Evolutionary conservation across 2,113 vertebrate species (phyloP), one percentile per base, ranked within the genome.

Genomic region (Actenoides hombroni): DNA sequence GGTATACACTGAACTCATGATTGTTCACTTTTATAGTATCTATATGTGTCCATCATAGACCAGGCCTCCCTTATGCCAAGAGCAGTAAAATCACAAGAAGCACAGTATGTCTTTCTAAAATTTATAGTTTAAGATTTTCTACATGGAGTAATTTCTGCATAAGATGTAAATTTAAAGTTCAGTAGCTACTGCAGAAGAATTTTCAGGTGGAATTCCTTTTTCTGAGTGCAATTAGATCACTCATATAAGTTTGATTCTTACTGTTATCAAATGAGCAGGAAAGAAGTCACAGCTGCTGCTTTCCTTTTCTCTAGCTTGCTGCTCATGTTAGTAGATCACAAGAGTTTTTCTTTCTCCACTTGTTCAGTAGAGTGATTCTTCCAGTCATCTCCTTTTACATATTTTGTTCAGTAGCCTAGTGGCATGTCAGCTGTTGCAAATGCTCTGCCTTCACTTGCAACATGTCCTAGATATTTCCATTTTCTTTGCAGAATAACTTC

Each of bases 371-470:
- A 82, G 6, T 83, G 76, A 92, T 88, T 90, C 59, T 88, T 92
- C 53, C 44, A 94, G 37, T 75, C 76, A 44, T 92, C 49, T 93
- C 67, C 31, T 81, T 96, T 94, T 79, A 82, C 20, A 5, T 59
- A 6, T 44, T 61, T 65, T 81, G 91, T 94, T 79, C 56, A 61
- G 21, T 69, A 92, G 60, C 51, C 40, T 84, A 75, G 56, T 92
- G 88, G 73, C 48, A 92, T 48, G 60, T 86, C 91, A 91, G 83
- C 94, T 95, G 88, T 89, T 94, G 89, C 73, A 84, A 91, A 75
- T 96, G 35, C 65, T 86, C 83, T 82, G 81, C 42, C 77, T 95
- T 91, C 42, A n/a, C 39, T 94, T 94, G 70, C 53, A 81, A 86
- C 37, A 56, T 1, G 1, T 92, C 60, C 18, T 60, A 75, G 56